Conservation (phyloP, 2,797 vertebrate species). For the Tapirus indicus region DNA sequence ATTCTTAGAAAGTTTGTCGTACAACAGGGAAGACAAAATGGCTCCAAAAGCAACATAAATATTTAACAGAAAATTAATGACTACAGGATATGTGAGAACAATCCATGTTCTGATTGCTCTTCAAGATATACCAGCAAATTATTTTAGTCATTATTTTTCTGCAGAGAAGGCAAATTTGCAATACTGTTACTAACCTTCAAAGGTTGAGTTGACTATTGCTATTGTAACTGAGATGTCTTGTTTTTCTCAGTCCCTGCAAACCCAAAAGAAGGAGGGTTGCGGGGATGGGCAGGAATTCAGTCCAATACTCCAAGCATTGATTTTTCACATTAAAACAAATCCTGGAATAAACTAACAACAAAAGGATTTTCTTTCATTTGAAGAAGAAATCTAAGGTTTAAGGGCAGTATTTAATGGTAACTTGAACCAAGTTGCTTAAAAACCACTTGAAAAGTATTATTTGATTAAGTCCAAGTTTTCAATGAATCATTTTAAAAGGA, state of each 20-base stretch:
- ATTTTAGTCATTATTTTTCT: conserved; percentile 24
- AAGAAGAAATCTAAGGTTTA: conserved; percentile 21
- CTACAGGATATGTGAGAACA: not conserved
- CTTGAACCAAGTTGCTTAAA: conserved; percentile 9
- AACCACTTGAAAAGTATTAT: not conserved
- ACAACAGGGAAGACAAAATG: not conserved
- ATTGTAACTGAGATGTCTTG: not conserved
- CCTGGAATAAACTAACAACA: not conserved
- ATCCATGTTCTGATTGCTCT: not conserved
- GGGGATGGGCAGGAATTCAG: not conserved
- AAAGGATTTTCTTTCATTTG: conserved; percentile 56
- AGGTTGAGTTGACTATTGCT: not conserved
- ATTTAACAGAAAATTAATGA: conserved; percentile 18
- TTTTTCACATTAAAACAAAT: conserved; percentile 61
- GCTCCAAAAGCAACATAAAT: not conserved
- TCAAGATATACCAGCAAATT: not conserved
- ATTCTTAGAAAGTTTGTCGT: not conserved
- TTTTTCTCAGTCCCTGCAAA: conserved; percentile 48
- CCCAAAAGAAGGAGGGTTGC: not conserved
- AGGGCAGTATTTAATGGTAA: conserved; percentile 56
- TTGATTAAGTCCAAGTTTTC: conserved; percentile 8
- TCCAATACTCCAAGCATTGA: conserved; percentile 25
- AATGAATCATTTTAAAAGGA: conserved; percentile 25
- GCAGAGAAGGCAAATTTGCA: conserved; percentile 58
- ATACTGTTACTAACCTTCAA: conserved; percentile 76